Conservation (phyloP, 2,888 invertebrate genomes). For the Idaea dimidiata region DNA sequence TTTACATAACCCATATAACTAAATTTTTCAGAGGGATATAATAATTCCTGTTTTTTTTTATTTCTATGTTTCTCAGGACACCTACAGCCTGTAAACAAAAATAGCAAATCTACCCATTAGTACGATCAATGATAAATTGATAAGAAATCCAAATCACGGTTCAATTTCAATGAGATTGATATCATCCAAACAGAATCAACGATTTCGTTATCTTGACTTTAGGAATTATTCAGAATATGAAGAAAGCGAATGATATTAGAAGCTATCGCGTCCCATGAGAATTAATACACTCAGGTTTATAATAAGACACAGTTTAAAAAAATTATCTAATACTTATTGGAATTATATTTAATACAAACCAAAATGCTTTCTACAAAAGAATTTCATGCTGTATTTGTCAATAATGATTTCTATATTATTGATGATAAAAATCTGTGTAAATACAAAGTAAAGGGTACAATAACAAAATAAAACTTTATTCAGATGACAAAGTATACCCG, state of each 20-base stretch:
- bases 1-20: neutral
- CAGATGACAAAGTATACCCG: slow-evolving; percentile 36
- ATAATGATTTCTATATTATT: slow-evolving; percentile 40
- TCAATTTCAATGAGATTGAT: neutral
- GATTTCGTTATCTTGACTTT: neutral
- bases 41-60: neutral
- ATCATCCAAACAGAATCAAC: neutral
- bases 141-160: neutral
- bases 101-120: neutral
- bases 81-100: neutral
- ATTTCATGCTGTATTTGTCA: slow-evolving; percentile 36
- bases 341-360: neutral
- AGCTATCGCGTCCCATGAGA: neutral
- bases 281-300: neutral
- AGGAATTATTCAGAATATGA: neutral
- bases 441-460: slow-evolving; percentile 40
- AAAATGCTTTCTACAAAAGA: slow-evolving; percentile 15
- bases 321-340: neutral
- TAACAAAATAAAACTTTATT: slow-evolving; percentile 35
- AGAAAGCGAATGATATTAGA: neutral
- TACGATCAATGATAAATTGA: neutral
- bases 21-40: neutral
- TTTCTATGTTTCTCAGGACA: neutral
- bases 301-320: neutral
- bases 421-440: slow-evolving; percentile 39